Conservation (phyloP, 2,888 invertebrate species). For the Bruchidius siliquastri region DNA sequence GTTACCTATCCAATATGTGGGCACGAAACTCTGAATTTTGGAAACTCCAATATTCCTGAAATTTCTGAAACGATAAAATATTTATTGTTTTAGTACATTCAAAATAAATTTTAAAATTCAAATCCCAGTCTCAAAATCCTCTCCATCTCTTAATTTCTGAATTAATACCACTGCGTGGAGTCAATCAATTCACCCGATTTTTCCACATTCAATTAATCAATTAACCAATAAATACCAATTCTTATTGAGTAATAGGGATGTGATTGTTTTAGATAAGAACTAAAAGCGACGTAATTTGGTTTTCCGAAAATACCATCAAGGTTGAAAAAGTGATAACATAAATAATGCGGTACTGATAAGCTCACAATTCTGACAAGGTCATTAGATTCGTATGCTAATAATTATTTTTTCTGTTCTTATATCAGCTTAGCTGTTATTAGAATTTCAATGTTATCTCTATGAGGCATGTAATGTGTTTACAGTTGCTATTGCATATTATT, state of each 20-base stretch:
- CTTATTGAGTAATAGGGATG: background rate
- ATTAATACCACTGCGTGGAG: no score
- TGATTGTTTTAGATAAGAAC: background rate
- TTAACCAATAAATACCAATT: no score
- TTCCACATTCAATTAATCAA: no score
- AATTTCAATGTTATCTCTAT: background rate
- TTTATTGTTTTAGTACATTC: no score
- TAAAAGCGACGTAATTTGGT: background rate
- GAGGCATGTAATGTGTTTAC: background rate
- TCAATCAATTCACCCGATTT: no score
- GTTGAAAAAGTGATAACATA: background rate
- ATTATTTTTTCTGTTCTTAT: background rate
- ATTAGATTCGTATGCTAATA: background rate
- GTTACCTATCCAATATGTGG: no score
- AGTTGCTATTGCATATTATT: background rate
- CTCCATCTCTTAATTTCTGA: no score
- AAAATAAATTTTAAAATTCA: no score
- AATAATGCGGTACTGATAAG: background rate
- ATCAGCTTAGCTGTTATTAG: background rate
- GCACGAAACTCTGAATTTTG: no score
- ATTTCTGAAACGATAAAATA: no score
- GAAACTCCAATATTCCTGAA: no score
- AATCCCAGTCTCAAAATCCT: no score
- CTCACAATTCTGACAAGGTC: background rate
- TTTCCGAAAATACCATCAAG: background rate